A percentile compares a stretch with the other conserved stretches of the same genome.
phyloP scores from a whole-genome alignment of 2,797 vertebrate genomes.

The Microcaecilia unicolor region DNA sequence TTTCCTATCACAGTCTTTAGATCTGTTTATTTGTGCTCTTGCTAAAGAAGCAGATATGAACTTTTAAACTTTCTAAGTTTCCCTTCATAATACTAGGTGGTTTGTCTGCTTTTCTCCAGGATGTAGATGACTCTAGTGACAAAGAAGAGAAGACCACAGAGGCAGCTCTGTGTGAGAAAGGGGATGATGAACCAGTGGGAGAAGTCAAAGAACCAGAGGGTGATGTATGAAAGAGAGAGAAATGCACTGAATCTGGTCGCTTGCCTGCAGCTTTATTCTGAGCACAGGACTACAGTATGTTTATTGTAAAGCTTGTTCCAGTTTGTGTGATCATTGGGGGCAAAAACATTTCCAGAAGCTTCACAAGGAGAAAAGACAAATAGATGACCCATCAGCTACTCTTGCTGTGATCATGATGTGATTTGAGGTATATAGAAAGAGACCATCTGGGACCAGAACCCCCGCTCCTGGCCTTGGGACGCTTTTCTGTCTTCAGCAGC shows the following conservation, averaged over 20 bases:
- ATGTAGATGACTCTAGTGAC: conserved; percentile 55
- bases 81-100: neutral
- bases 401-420: too few relatives aligned
- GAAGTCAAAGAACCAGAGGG: conserved; percentile 26
- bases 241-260: conserved; percentile 21
- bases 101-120: conserved; percentile 30
- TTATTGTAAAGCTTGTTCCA: conserved; percentile 51
- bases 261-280: conserved; percentile 34
- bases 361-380: too few relatives aligned
- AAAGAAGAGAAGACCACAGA: conserved; percentile 14
- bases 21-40: neutral
- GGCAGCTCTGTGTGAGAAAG: conserved; percentile 12
- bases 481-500: too few relatives aligned
- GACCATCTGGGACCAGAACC: too few relatives aligned
- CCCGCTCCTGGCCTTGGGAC: too few relatives aligned
- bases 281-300: conserved; percentile 47
- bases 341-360: too few relatives aligned
- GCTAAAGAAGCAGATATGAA: neutral
- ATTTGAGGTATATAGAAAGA: too few relatives aligned
- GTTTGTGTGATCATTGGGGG: conserved; percentile 55
- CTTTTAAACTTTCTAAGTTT: neutral
- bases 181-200: neutral
- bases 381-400: too few relatives aligned
- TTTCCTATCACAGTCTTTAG: too few relatives aligned
- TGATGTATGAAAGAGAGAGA: conserved; percentile 41